Evolutionary conservation across 2,797 vertebrate genomes (phyloP).

Genomic region (Nothura maculosa): DNA sequence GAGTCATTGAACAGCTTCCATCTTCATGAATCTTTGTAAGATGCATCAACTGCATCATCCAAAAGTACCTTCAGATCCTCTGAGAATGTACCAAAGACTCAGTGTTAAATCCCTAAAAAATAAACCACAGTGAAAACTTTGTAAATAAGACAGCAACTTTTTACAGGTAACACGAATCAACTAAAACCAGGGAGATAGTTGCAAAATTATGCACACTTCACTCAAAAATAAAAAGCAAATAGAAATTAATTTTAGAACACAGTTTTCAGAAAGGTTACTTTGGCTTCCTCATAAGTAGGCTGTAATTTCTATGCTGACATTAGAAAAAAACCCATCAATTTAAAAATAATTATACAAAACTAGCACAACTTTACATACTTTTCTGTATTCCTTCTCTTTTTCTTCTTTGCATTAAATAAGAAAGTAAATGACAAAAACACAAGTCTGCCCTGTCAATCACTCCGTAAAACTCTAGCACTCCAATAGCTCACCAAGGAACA

Average conservation of each 20-base stretch:
- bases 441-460: background rate
- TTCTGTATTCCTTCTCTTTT: background rate
- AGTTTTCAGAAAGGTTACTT: background rate
- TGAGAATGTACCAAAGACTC: background rate
- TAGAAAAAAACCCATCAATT: fast-evolving
- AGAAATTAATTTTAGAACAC: background rate
- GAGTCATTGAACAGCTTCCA: slow-evolving; percentile 40
- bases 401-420: background rate
- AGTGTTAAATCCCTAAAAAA: background rate
- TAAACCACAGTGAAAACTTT: background rate
- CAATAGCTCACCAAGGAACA: slow-evolving; percentile 9
- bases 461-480: background rate
- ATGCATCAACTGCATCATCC: slow-evolving; percentile 36
- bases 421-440: background rate
- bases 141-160: fast-evolving
- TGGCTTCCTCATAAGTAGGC: background rate
- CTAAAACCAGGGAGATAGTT: background rate
- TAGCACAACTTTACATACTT: background rate
- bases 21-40: slow-evolving; percentile 29
- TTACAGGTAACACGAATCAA: background rate
- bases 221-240: background rate
- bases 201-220: background rate
- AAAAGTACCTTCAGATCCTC: slow-evolving; percentile 8
- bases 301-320: background rate
- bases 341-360: background rate